Evolutionary conservation across 2,113 vertebrate genomes (phyloP), one percentile per base, ranked within the genome.

Genomic region (Oncorhynchus mykiss): DNA sequence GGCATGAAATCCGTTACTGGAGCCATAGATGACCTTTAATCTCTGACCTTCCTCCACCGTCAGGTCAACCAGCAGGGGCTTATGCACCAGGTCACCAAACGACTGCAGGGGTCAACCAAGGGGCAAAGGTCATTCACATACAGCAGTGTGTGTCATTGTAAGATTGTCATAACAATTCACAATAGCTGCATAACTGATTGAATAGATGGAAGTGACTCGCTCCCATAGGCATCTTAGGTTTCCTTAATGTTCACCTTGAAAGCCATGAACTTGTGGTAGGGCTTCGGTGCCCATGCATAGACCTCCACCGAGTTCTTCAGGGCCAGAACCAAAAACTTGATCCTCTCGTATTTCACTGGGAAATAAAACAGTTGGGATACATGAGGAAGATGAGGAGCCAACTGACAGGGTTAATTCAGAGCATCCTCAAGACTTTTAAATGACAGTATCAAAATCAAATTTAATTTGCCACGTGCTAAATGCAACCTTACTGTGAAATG

Each of bases 191-290:
- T 45, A 45, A 45, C 39, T 45, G 39, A 45, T 11, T 45, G 39
- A 45, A 45, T 45, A 45, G 39, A 45, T 45, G 39, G 39, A 12
- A 45, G 39, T 45, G 39, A 45, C 2, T 45, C 12, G 39, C 39
- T 45, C 39, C 39, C 39, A 45, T 45, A 57, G 14, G 51, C 4
- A 5, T 54, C 51, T 54, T 54, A 54, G 51, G 51, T 16, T 54
- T 54, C 12, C 51, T 54, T 18, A 54, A 8, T 74, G 62, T 76
- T 93, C 93, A 98, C 97, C 96, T 99, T 99, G 91, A 99, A 99
- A 90, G 98, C 98, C 98, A 99, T 99, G 88, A 99, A 99, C 87
- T 99, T 99, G 90, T 99, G 98, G 88, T 99, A 99, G 76, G 98
- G 98, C 84, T 99, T 99, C n/a, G 98, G 98, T 7, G 98, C 98